phyloP scores from a whole-genome alignment of 2,797 vertebrate genomes.

The Onychomys arenicola region DNA sequence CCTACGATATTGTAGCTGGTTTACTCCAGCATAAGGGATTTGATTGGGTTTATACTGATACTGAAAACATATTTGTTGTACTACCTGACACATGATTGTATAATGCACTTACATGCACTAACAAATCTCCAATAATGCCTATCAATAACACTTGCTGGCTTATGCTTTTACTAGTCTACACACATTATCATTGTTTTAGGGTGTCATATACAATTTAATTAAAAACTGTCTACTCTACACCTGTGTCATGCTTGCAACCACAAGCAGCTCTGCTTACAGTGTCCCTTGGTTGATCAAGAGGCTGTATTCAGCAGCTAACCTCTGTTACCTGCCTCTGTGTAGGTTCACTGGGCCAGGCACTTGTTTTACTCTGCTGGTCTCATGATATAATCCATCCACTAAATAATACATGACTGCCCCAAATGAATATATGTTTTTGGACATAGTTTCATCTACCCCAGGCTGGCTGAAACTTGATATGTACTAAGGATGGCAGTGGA shows the following conservation, averaged over 20 bases:
- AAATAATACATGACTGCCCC: not conserved
- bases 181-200: not conserved
- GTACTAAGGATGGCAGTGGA: not conserved
- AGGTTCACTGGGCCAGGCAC: not conserved
- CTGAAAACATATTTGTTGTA: not conserved
- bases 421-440: not conserved
- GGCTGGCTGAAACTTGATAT: not conserved
- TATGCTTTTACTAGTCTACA: not conserved
- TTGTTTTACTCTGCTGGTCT: not conserved
- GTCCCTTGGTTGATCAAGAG: not conserved
- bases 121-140: not conserved
- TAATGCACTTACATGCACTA: not conserved
- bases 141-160: not conserved
- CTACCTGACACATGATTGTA: not conserved
- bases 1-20: not conserved
- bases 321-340: not conserved
- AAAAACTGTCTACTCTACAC: not conserved
- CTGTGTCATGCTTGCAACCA: not conserved
- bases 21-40: not conserved
- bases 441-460: not conserved
- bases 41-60: not conserved
- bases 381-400: not conserved
- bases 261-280: not conserved
- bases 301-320: fast-evolving
- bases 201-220: not conserved